These are phyloP conservation scores for Cheumatopsyche charites DNA, from an alignment of 1,140 invertebrate species.

Conservation along the genomic window DNA sequence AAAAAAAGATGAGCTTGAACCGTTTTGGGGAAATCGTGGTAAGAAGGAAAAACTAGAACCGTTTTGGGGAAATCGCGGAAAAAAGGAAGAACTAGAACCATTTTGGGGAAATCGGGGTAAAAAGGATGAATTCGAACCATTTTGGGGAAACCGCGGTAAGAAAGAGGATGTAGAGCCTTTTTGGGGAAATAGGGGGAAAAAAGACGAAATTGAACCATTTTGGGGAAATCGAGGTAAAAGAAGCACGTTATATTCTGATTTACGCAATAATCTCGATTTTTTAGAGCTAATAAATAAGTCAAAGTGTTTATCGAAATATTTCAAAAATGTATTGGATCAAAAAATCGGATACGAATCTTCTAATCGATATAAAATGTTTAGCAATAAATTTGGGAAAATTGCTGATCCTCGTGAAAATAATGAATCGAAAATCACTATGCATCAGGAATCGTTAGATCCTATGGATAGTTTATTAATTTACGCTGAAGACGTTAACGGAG, in stretches of 20 bases:
- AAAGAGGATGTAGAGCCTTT: slow-evolving; percentile 44
- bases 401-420: not conserved
- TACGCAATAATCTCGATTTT: not conserved
- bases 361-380: not conserved
- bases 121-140: slow-evolving; percentile 41
- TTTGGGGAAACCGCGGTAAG: slow-evolving; percentile 44
- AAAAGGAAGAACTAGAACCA: slow-evolving; percentile 46
- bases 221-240: slow-evolving; percentile 52
- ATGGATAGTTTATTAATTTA: slow-evolving; percentile 12
- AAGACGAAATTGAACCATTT: slow-evolving; percentile 49
- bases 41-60: slow-evolving; percentile 39
- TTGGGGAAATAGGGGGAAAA: slow-evolving; percentile 50
- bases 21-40: slow-evolving; percentile 44
- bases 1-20: slow-evolving; percentile 44
- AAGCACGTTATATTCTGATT: not conserved
- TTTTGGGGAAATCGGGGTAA: slow-evolving; percentile 44
- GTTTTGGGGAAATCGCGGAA: slow-evolving; percentile 44
- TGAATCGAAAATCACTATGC: not conserved
- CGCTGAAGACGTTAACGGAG: not conserved
- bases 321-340: not conserved
- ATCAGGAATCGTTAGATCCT: not conserved
- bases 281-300: not conserved
- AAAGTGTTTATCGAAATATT: slow-evolving; percentile 10
- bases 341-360: not conserved
- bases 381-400: not conserved